Conservation (phyloP, 2,888 invertebrate genomes). For the Prenolepis imparis region DNA sequence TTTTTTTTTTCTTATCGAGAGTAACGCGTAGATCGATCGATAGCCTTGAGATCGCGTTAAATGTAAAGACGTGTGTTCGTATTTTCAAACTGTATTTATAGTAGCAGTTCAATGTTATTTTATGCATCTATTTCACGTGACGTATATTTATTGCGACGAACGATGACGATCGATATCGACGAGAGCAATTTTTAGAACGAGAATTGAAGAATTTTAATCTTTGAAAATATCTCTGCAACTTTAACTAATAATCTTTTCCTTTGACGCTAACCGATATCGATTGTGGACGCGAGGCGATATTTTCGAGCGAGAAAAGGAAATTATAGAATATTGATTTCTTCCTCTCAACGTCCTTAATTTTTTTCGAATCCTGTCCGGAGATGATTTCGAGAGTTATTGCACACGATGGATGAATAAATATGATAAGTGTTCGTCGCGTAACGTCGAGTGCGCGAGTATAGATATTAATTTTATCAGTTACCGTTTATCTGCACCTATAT, state of each 20-base stretch:
- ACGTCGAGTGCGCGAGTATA: neutral
- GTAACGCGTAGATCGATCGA: neutral
- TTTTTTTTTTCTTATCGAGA: neutral
- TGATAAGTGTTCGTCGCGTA: neutral
- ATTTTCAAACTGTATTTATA: slow-evolving; percentile 32
- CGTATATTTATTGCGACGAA: slow-evolving; percentile 19
- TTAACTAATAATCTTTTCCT: neutral
- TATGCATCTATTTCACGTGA: neutral
- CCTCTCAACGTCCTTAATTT: neutral
- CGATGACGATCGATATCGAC: slow-evolving; percentile 13
- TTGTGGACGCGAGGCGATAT: neutral
- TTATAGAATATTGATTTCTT: neutral
- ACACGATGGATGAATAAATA: neutral
- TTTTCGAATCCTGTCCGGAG: neutral
- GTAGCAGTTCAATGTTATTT: slow-evolving; percentile 29
- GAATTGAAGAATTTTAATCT: slow-evolving; percentile 1
- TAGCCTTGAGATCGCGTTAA: slow-evolving; percentile 26
- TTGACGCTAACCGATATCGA: neutral
- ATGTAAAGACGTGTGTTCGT: neutral
- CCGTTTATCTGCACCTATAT: slow-evolving; percentile 35
- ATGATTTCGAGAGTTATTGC: neutral
- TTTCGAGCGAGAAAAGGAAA: too few species aligned
- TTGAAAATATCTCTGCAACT: neutral
- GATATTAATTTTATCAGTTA: slow-evolving; percentile 48
- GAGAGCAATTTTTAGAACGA: slow-evolving; percentile 6